phyloP scores from a whole-genome alignment of 2,888 invertebrate species.

The Gastracanthus pulcherrimus region DNA sequence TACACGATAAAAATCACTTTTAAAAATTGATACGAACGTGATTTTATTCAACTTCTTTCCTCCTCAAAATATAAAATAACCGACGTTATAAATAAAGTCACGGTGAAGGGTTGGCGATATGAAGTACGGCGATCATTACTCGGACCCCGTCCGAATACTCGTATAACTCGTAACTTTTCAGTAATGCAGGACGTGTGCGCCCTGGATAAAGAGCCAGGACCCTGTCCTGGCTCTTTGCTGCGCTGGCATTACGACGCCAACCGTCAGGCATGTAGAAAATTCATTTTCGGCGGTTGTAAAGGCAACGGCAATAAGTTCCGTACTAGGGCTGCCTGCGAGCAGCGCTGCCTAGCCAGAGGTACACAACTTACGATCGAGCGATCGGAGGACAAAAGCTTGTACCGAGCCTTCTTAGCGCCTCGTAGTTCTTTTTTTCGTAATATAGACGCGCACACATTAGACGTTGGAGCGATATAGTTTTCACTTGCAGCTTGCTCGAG shows the following conservation, averaged over 20 bases:
- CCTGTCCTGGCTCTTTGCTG: slow-evolving; percentile 77
- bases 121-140: neutral
- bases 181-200: slow-evolving; percentile 71
- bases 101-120: neutral
- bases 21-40: too few species aligned
- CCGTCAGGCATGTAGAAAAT: slow-evolving; percentile 77
- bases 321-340: slow-evolving; percentile 73
- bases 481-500: slow-evolving; percentile 14
- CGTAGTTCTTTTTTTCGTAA: slow-evolving; percentile 5
- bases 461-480: slow-evolving; percentile 33
- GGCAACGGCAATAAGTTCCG: slow-evolving; percentile 78
- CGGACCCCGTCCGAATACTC: neutral
- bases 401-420: slow-evolving; percentile 33
- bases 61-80: too few species aligned
- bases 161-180: slow-evolving; percentile 64
- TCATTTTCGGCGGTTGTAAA: slow-evolving; percentile 79
- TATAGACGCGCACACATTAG: slow-evolving; percentile 18
- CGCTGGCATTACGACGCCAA: slow-evolving; percentile 78
- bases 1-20: too few species aligned
- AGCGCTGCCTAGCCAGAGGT: slow-evolving; percentile 73
- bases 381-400: slow-evolving; percentile 33
- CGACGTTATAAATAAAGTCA: neutral
- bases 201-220: slow-evolving; percentile 75
- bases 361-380: slow-evolving; percentile 57
- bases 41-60: too few species aligned